These are phyloP conservation scores for Coelopa pilipes DNA, from an alignment of 2,888 invertebrate species.

Conservation along the genomic window DNA sequence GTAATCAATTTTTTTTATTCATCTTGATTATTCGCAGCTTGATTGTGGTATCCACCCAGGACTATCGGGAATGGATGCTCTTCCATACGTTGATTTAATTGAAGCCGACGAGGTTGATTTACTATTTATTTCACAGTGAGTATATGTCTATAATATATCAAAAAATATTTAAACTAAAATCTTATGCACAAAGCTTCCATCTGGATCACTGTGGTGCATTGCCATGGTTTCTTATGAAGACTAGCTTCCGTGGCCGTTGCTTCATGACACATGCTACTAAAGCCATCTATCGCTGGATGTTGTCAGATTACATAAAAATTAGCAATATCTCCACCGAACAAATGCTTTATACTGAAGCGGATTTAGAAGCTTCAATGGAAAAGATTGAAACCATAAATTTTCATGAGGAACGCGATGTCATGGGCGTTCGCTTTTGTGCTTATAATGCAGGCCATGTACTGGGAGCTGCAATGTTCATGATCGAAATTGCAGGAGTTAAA, in stretches of 20 bases:
- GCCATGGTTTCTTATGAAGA: conserved; percentile 97
- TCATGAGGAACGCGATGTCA: conserved; percentile 96
- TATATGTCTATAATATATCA: background rate
- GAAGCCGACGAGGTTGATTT: conserved; percentile 98
- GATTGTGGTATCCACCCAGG: conserved; percentile 99
- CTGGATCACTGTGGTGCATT: conserved; percentile 97
- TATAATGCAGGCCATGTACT: conserved; percentile 99
- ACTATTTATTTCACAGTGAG: conserved; percentile 92
- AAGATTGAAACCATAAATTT: conserved; percentile 99
- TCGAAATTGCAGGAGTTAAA: conserved; percentile 98
- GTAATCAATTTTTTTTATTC: background rate
- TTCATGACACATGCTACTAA: conserved; percentile 99
- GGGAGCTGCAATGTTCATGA: conserved; percentile 99
- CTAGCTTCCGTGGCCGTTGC: conserved; percentile 95
- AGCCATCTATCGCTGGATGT: conserved; percentile 97
- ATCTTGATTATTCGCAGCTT: conserved; percentile 67
- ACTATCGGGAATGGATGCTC: conserved; percentile 94
- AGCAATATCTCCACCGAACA: conserved; percentile 97
- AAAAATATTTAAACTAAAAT: background rate
- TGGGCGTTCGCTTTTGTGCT: conserved; percentile 97
- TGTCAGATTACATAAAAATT: conserved; percentile 99
- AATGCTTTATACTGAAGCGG: conserved; percentile 97
- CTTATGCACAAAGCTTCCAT: conserved; percentile 80
- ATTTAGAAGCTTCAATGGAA: conserved; percentile 97
- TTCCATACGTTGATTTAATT: conserved; percentile 97